Evolutionary conservation across 2,888 invertebrate genomes (phyloP).

Genomic region (Cerceris ruficornis): DNA sequence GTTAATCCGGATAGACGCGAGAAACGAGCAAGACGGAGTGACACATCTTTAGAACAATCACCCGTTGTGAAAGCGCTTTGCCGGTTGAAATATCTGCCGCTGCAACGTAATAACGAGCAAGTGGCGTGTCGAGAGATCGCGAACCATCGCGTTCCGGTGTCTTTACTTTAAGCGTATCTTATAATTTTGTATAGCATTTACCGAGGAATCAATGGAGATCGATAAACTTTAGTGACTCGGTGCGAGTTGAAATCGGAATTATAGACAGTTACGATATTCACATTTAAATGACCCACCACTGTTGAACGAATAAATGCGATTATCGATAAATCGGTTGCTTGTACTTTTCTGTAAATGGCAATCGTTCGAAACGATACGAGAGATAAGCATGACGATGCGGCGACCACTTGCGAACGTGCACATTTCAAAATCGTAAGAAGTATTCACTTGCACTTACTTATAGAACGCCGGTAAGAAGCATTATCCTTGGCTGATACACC

Average conservation of each 20-base stretch:
- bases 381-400: not conserved
- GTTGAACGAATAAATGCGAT: no score
- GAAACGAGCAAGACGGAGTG: constrained; percentile 60
- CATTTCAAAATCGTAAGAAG: not conserved
- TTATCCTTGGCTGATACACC: constrained; percentile 49
- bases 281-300: no score
- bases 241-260: no score
- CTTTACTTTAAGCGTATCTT: not conserved
- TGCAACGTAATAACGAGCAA: constrained; percentile 53
- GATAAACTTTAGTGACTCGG: no score
- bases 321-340: no score
- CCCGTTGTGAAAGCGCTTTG: constrained; percentile 71
- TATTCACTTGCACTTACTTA: constrained; percentile 51
- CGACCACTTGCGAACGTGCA: constrained; percentile 30
- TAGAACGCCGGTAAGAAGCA: constrained; percentile 39
- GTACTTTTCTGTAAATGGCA: not conserved
- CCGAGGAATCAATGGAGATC: no score
- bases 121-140: constrained; percentile 47
- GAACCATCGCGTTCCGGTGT: constrained; percentile 16
- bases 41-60: constrained; percentile 72
- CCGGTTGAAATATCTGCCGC: constrained; percentile 55
- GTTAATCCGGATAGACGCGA: constrained; percentile 42
- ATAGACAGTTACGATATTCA: no score
- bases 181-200: not conserved
- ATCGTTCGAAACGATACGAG: not conserved